Conservation (phyloP, 1,140 invertebrate species). For the Lepidostoma basale region DNA sequence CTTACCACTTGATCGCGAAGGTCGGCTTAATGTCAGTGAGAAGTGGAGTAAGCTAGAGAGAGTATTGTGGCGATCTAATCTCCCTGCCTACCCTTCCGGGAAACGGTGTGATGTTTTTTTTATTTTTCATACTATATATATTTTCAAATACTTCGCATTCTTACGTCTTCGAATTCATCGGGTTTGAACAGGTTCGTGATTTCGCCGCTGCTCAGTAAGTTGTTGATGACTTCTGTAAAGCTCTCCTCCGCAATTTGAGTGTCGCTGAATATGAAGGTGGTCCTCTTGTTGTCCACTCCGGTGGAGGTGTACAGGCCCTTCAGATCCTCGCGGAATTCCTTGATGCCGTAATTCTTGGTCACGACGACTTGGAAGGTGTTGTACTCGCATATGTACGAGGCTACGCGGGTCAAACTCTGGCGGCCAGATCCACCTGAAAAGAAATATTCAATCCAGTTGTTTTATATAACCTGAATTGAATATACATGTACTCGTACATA, state of each 20-base stretch:
- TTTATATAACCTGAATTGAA: no score
- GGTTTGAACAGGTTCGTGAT: slow-evolving; percentile 82
- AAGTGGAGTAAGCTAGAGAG: no score
- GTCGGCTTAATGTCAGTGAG: no score
- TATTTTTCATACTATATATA: no score
- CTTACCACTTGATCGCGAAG: no score
- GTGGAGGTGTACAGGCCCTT: slow-evolving; percentile 75
- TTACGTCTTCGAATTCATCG: slow-evolving; percentile 84
- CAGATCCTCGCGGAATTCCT: slow-evolving; percentile 83
- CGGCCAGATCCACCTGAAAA: slow-evolving; percentile 79
- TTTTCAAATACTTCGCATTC: slow-evolving; percentile 35
- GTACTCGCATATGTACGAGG: slow-evolving; percentile 80
- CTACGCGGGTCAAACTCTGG: slow-evolving; percentile 76
- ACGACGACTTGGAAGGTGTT: slow-evolving; percentile 79
- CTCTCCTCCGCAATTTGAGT: slow-evolving; percentile 80
- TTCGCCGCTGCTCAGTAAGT: slow-evolving; percentile 84
- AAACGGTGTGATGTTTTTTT: no score
- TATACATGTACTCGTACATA: no score
- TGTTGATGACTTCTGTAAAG: slow-evolving; percentile 88
- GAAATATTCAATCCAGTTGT: neutral
- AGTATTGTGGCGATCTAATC: no score
- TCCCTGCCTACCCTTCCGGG: no score
- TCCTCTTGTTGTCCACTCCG: slow-evolving; percentile 76
- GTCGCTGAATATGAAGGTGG: slow-evolving; percentile 83
- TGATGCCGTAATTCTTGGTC: slow-evolving; percentile 74